phyloP scores from a whole-genome alignment of 92 coral and sea anemone species.

The Bergia puertoricense region DNA sequence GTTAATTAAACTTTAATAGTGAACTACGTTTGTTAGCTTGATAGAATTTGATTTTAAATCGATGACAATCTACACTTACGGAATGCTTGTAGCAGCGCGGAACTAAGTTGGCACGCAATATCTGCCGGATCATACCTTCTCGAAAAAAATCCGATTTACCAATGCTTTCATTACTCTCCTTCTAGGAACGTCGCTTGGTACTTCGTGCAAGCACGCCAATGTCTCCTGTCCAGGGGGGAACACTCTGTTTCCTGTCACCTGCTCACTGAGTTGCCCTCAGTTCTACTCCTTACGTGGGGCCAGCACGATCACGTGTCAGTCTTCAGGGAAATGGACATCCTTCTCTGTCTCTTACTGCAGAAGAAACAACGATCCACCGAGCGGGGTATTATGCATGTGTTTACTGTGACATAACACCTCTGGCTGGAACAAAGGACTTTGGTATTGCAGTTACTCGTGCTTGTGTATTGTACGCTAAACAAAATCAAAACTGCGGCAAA shows the following conservation, averaged over 20 bases:
- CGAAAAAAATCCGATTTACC: not conserved
- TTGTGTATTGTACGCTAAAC: too few relatives aligned
- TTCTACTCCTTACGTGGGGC: slow-evolving; percentile 83
- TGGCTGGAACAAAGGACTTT: too few relatives aligned
- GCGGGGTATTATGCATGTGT: slow-evolving; percentile 65
- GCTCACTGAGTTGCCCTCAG: slow-evolving; percentile 77
- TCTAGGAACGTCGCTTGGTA: slow-evolving; percentile 77
- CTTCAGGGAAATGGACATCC: slow-evolving; percentile 88
- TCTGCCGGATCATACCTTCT: not conserved
- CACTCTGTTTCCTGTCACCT: slow-evolving; percentile 87
- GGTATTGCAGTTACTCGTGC: too few relatives aligned
- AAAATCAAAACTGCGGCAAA: not conserved
- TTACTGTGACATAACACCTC: not conserved
- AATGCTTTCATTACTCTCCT: not conserved
- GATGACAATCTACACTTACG: too few relatives aligned
- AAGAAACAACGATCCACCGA: slow-evolving; percentile 93
- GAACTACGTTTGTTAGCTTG: too few relatives aligned
- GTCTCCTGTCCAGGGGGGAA: slow-evolving; percentile 88
- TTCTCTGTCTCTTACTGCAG: slow-evolving; percentile 85
- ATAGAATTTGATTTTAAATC: too few relatives aligned
- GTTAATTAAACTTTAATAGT: too few relatives aligned
- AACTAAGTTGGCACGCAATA: not conserved
- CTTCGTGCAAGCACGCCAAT: slow-evolving; percentile 73
- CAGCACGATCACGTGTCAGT: slow-evolving; percentile 83
- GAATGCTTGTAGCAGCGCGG: too few relatives aligned